Percentiles rank a stretch among this genome's conserved stretches.
phyloP scores from a whole-genome alignment of 2,888 invertebrate genomes.

The Ceriagrion tenellum region DNA sequence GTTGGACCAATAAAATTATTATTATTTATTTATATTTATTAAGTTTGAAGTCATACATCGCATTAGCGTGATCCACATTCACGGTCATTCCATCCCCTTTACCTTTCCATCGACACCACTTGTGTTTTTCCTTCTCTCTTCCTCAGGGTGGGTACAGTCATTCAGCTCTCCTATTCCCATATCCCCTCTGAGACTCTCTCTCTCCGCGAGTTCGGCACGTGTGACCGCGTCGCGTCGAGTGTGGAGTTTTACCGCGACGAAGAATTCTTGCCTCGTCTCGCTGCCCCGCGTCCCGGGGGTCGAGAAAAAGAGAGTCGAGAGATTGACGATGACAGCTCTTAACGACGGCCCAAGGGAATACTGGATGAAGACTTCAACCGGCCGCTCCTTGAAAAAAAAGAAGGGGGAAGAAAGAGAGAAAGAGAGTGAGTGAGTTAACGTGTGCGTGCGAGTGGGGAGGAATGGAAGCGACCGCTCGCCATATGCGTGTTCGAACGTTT shows the following conservation, averaged over 20 bases:
- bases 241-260: background rate
- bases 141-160: too few relatives aligned
- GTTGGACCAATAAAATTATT: too few relatives aligned
- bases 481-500: too few relatives aligned
- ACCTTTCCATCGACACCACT: too few relatives aligned
- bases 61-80: too few relatives aligned
- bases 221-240: background rate
- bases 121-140: too few relatives aligned
- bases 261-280: background rate
- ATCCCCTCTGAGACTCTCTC: background rate
- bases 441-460: background rate
- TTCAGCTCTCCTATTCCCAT: background rate
- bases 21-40: too few relatives aligned
- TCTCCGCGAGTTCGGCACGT: background rate
- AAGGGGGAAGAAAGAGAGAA: background rate
- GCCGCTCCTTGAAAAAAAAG: background rate
- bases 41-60: too few relatives aligned
- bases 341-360: slow-evolving; percentile 8
- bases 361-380: slow-evolving; percentile 34
- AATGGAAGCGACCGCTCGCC: background rate
- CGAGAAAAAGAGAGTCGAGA: background rate
- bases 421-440: background rate
- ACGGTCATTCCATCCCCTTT: too few relatives aligned
- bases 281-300: background rate
- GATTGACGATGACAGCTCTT: background rate